Evolutionary conservation across 2,888 invertebrate genomes (phyloP).

Genomic region (Conomelus anceps): DNA sequence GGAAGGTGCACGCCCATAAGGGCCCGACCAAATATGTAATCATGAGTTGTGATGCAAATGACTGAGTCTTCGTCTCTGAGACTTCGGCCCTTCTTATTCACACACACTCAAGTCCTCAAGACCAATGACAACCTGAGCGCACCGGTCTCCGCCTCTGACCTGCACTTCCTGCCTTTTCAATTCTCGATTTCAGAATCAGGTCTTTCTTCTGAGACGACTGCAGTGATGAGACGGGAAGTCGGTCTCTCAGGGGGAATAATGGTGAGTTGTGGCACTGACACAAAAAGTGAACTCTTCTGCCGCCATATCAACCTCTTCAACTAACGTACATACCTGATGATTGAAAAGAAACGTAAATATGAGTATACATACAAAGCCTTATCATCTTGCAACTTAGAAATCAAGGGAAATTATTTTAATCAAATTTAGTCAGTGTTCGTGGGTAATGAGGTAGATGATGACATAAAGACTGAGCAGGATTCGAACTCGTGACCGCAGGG

Average conservation of each 20-base stretch:
- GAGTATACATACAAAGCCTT: too few species aligned
- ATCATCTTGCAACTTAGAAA: too few species aligned
- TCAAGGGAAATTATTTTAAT: too few species aligned
- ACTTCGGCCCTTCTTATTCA: neutral
- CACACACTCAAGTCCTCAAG: neutral
- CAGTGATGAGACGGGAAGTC: neutral
- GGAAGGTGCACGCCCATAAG: slow-evolving; percentile 3
- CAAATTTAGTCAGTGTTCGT: too few species aligned
- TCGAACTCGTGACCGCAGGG: too few species aligned
- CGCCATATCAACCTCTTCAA: neutral
- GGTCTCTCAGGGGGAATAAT: neutral
- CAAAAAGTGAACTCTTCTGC: neutral
- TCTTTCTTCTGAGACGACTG: neutral
- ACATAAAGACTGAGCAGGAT: too few species aligned
- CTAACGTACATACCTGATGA: neutral
- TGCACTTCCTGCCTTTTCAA: slow-evolving; percentile 7
- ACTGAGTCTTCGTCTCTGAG: neutral
- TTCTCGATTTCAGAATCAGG: neutral
- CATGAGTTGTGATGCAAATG: slow-evolving; percentile 12
- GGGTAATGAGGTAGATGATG: too few species aligned
- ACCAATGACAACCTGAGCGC: neutral
- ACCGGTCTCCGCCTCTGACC: neutral
- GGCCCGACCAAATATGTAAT: neutral
- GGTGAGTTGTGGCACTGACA: neutral
- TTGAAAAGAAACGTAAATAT: too few species aligned